phyloP scores from a whole-genome alignment of 2,113 vertebrate species.

The Cyanoramphus novaezelandiae region DNA sequence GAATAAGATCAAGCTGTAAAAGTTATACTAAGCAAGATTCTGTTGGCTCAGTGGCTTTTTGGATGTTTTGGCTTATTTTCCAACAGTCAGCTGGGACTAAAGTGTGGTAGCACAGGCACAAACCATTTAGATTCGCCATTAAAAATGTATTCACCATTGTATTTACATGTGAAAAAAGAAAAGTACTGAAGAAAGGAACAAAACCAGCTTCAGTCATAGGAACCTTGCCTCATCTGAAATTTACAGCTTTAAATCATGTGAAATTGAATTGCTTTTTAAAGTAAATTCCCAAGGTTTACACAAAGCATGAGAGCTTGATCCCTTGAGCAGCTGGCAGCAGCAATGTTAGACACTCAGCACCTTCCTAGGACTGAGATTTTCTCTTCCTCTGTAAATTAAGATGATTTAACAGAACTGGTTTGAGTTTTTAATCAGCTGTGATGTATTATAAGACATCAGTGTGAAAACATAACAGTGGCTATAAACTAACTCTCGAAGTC shows the following conservation, averaged over 20 bases:
- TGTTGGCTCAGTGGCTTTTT: background rate
- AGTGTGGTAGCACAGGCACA: background rate
- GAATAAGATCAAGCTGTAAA: background rate
- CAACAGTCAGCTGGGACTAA: background rate
- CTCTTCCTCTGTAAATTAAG: background rate
- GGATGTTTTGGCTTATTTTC: background rate
- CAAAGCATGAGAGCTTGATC: background rate
- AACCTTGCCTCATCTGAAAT: background rate
- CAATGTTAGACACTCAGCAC: background rate
- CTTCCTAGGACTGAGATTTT: background rate
- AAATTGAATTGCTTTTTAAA: background rate
- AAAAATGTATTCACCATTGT: background rate
- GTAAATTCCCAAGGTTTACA: background rate
- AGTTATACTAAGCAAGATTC: background rate
- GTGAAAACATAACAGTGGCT: background rate
- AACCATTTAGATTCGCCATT: background rate
- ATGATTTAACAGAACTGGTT: background rate
- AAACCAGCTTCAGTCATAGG: background rate
- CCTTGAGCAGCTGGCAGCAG: background rate
- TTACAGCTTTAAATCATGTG: background rate
- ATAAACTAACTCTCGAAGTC: background rate
- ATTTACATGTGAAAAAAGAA: background rate
- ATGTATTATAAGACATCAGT: background rate
- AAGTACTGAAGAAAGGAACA: background rate
- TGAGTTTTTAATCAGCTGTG: background rate